Base-by-base conservation (phyloP, 2,888 invertebrate genomes). In the Lysandra coridon region DNA sequence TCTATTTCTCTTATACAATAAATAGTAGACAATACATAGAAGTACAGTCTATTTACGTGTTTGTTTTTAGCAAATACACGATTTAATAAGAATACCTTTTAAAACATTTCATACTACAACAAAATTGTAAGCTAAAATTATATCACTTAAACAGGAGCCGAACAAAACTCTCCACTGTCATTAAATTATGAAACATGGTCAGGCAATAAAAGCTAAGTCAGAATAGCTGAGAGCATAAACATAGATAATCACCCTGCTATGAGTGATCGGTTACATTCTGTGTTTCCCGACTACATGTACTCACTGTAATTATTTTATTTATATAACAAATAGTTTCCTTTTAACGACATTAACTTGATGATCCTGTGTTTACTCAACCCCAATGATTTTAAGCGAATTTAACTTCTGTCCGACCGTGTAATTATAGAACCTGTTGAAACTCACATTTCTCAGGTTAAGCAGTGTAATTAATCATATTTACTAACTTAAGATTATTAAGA, bases 251-350 rank as follows among this genome's bases (percentile, higher is more conserved):
- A 82, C 81, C 81, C 82, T 57, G 80, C 81, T 82, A 84, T 89
- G 90, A 91, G 81, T 88, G 90, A 90, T 91, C 81, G 84, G 83
- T 82, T 83, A 83, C 86, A 87, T 86, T 85, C 83, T 85, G 86
- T 80, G 87, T 88, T 89, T 91, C 90, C 90, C 89, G 89, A 88
- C 89, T 82, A 87, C 62, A 62, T 83, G 80, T 79, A 81, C 79
- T 84, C 86, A 84, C 80, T 88, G 88, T 89, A 92, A 92, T 92
- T 91, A 92, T 92, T 90, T 90, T 90, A 92, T 92, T 92, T 90
- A 90, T 89, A 85, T 88, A 87, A 92, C 87, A 89, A 89, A 92
- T 90, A 86, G 90, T 86, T 91, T 91, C 91, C 91, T 82, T 81
- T 82, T 79, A 78, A 78, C 79, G 53, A 73, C 17, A 64, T 79